Conservation (phyloP, 30 jellyfish, hydroid and myxozoan genomes). For the Haliclystus octoradiatus region DNA sequence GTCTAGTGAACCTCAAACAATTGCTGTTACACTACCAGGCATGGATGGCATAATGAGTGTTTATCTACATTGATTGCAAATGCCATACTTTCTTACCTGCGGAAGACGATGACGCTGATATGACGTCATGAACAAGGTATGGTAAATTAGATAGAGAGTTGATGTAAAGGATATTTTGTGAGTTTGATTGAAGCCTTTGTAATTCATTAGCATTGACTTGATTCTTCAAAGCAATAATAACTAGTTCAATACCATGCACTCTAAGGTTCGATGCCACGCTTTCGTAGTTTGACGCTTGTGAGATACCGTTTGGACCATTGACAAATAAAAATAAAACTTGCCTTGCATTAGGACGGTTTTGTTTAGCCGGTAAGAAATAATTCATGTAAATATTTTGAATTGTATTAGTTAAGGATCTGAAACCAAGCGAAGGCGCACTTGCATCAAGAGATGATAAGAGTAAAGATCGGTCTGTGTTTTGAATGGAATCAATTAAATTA, state of each 20-base stretch:
- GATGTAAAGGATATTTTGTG: conserved; percentile 2
- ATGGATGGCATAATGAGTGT: no score
- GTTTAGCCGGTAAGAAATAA: no score
- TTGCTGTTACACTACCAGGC: no score
- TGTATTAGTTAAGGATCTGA: no score
- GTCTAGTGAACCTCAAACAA: no score
- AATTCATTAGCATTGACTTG: background rate
- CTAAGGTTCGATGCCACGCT: conserved; percentile 1
- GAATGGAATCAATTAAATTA: no score
- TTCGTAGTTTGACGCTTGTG: background rate
- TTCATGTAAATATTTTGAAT: no score
- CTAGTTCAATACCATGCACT: conserved; percentile 15
- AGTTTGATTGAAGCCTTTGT: background rate
- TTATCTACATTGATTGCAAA: no score
- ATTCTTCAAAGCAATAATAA: conserved; percentile 29
- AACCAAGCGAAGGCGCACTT: no score
- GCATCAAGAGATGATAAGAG: no score
- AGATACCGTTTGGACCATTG: conserved; percentile 32
- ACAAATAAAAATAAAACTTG: conserved; percentile 23
- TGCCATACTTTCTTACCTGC: background rate
- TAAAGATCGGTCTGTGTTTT: no score
- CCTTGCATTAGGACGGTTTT: conserved; percentile 5
- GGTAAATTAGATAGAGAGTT: conserved; percentile 10
- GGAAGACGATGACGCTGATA: conserved; percentile 10
- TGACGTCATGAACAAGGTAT: conserved; percentile 7